These are phyloP conservation scores for Chrysina gloriosa DNA, from an alignment of 2,888 invertebrate species.

Conservation along the genomic window DNA sequence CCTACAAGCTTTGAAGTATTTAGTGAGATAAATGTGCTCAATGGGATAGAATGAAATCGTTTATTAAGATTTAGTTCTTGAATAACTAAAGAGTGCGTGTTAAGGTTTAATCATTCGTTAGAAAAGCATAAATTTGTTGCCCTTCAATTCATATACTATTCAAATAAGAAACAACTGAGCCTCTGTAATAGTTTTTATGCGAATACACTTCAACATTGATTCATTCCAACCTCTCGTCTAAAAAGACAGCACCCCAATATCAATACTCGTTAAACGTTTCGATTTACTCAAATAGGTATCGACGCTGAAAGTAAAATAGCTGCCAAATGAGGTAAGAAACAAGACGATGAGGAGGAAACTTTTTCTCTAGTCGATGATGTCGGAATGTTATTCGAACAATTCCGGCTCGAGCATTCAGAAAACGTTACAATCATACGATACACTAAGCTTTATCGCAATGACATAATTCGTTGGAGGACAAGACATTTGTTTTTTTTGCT, in stretches of 20 bases:
- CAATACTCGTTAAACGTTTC: not conserved
- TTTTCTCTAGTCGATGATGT: slow-evolving; percentile 6
- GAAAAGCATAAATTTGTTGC: no score
- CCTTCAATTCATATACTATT: no score
- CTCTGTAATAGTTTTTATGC: no score
- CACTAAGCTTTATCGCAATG: slow-evolving; percentile 57
- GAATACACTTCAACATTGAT: no score
- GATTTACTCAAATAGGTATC: not conserved
- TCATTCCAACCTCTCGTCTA: not conserved
- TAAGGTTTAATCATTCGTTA: no score
- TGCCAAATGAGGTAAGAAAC: slow-evolving; percentile 31
- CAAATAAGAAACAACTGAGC: no score
- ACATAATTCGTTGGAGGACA: slow-evolving; percentile 56
- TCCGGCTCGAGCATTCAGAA: slow-evolving; percentile 50
- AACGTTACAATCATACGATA: slow-evolving; percentile 59
- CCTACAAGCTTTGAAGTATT: no score
- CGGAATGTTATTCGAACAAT: slow-evolving; percentile 45
- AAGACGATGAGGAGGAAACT: slow-evolving; percentile 21
- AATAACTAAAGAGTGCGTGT: no score
- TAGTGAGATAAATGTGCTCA: no score
- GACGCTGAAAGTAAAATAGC: slow-evolving; percentile 17
- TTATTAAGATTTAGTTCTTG: no score
- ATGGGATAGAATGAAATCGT: no score
- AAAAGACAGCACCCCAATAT: not conserved
- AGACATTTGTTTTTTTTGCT: not conserved